Evolutionary conservation across 2,888 invertebrate genomes (phyloP).

Genomic region (Caenorhabditis japonica): DNA sequence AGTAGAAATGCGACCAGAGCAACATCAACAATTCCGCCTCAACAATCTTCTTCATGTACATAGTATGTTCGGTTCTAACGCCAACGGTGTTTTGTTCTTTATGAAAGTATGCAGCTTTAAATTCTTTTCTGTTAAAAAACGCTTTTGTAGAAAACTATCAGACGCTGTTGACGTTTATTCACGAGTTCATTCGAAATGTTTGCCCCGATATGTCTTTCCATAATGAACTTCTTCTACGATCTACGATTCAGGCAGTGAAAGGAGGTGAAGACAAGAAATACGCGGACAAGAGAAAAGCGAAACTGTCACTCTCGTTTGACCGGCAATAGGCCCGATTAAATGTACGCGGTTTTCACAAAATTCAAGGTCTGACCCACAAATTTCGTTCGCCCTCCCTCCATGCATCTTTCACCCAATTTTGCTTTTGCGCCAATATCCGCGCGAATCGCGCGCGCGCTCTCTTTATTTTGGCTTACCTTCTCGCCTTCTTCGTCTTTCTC

Average conservation of each 20-base stretch:
- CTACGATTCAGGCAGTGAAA: no score
- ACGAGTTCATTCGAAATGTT: no score
- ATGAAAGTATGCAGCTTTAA: no score
- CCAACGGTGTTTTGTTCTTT: no score
- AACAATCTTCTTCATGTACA: no score
- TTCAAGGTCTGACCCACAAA: conserved; percentile 64
- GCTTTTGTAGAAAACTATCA: no score
- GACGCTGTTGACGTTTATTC: no score
- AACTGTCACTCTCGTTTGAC: conserved; percentile 58
- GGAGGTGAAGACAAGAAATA: conserved; percentile 28
- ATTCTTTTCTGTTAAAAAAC: no score
- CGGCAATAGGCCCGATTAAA: conserved; percentile 50
- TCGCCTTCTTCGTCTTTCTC: conserved; percentile 15
- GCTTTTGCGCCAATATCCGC: conserved; percentile 50
- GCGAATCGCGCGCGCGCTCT: conserved; percentile 34
- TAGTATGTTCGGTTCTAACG: no score
- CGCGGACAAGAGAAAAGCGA: conserved; percentile 15
- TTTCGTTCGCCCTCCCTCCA: conserved; percentile 42
- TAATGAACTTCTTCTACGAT: conserved; percentile 38
- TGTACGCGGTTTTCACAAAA: conserved; percentile 57
- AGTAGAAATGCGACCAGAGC: no score
- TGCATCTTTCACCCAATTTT: conserved; percentile 54
- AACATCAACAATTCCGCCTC: no score
- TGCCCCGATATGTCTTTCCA: conserved; percentile 28
- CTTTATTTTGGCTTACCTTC: conserved; percentile 47